These are phyloP conservation scores for Macrostomum lignano DNA, from an alignment of 1,140 invertebrate species.

Conservation along the genomic window DNA sequence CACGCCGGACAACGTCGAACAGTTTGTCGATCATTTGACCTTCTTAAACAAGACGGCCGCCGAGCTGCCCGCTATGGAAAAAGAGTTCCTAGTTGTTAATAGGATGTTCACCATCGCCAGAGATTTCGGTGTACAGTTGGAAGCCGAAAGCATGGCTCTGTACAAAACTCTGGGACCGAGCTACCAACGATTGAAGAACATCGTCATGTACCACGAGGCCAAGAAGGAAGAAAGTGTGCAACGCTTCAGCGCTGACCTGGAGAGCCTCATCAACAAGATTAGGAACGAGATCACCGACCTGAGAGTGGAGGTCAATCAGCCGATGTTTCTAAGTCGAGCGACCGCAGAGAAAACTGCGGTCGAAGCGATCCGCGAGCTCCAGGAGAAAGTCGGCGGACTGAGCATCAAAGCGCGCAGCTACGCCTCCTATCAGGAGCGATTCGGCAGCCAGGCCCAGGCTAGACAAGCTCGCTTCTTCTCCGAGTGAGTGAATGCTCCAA, in stretches of 20 bases:
- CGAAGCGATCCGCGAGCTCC: slow-evolving; percentile 6
- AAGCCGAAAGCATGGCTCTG: slow-evolving; percentile 20
- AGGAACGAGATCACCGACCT: slow-evolving; percentile 15
- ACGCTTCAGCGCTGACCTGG: slow-evolving; percentile 21
- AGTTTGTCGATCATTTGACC: slow-evolving; percentile 26
- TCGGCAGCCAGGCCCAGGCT: too few species aligned
- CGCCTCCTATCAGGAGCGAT: slow-evolving; percentile 22
- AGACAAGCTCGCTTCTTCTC: too few species aligned
- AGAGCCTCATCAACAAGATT: slow-evolving; percentile 17
- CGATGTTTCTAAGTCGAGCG: neutral
- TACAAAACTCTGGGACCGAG: slow-evolving; percentile 23
- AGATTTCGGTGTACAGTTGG: slow-evolving; percentile 16
- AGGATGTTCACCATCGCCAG: slow-evolving; percentile 22
- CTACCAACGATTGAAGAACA: slow-evolving; percentile 23
- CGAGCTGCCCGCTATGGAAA: slow-evolving; percentile 21
- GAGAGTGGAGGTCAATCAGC: slow-evolving; percentile 12
- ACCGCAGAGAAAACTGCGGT: slow-evolving; percentile 1
- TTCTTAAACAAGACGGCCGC: slow-evolving; percentile 19
- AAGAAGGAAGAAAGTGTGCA: slow-evolving; percentile 27
- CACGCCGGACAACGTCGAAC: slow-evolving; percentile 18
- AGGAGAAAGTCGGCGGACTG: slow-evolving; percentile 14
- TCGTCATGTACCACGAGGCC: slow-evolving; percentile 24
- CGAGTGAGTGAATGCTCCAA: too few species aligned
- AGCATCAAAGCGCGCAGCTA: slow-evolving; percentile 18
- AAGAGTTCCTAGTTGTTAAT: slow-evolving; percentile 14